Evolutionary conservation across 53 echinoderm and acorn worm species (phyloP), one percentile per base, ranked within the genome.

Genomic region (Astropecten irregularis): DNA sequence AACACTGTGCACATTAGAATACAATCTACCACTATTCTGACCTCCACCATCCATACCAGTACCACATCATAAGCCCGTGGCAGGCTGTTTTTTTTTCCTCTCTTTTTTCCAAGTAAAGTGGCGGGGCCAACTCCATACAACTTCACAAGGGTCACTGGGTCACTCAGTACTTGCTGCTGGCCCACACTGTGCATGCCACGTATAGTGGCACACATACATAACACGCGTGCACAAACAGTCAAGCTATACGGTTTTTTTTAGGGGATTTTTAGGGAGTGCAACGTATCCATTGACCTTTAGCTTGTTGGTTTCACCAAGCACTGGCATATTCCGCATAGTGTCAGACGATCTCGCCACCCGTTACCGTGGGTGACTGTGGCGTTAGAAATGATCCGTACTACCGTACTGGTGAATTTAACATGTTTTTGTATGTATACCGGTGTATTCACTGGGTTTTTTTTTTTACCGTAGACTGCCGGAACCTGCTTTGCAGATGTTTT

Each of bases 91-190:
- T 60, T 61, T 62, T 57, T 53, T 39, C 79, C 9, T 27, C 0
- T 46, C 55, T 55, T 60, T 61, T 62, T 57, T 53, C 47, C 79
- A 21, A 62, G 62, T 79, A 62, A 79, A 11, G 56, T 62, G 29
- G 70, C 32, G 56, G 57, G 47, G 61, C 63, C 79, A 28, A 60
- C 62, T 60, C 46, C 46, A 68, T 44, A 68, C 46, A 68, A 68
- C 68, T 68, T 68, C 79, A 79, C 62, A 79, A 79, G 79, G 79
- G 79, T 79, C 79, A 79, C 61, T 79, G 79, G 61, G 79, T 61
- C 48, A 33, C 33, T 31, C n/a, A n/a, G n/a, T n/a, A n/a, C n/a
- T n/a, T n/a, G 34, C 9, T 62, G 9, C 37, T 23, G 11, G 32
- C n/a, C 46, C 46, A 40, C 22, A 76, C 55, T 60, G 30, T 46